Evolutionary conservation across 2,888 invertebrate species (phyloP).

Genomic region (Pterostichus niger): DNA sequence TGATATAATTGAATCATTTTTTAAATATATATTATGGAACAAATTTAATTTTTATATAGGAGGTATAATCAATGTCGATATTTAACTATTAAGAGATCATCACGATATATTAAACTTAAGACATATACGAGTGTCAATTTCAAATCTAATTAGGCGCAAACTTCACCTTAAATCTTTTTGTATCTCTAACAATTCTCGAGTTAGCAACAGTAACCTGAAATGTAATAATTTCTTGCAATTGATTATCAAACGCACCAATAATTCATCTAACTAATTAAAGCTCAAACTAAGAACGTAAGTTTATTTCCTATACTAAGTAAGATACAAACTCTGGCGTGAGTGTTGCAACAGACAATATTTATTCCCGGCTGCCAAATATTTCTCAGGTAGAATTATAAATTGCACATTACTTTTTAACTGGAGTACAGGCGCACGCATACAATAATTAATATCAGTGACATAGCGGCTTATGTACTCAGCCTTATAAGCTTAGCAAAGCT

Average conservation of each 20-base stretch:
- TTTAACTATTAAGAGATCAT: too few relatives aligned
- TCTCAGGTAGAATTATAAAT: constrained; percentile 36
- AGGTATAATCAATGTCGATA: too few relatives aligned
- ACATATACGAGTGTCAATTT: too few relatives aligned
- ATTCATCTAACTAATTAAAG: neutral
- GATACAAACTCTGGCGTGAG: neutral
- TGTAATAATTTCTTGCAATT: neutral
- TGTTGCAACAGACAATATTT: constrained; percentile 44
- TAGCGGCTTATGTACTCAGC: constrained; percentile 32
- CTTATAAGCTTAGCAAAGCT: constrained; percentile 8
- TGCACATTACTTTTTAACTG: constrained; percentile 46
- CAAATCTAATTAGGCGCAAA: too few relatives aligned
- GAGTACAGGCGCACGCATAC: constrained; percentile 29
- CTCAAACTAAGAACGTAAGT: neutral
- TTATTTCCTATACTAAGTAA: constrained; percentile 6
- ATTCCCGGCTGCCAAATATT: constrained; percentile 49
- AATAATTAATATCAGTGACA: constrained; percentile 49
- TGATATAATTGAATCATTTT: too few relatives aligned
- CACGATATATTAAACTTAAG: too few relatives aligned
- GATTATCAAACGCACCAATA: neutral
- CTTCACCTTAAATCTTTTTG: too few relatives aligned
- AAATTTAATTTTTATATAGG: too few relatives aligned
- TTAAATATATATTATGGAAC: too few relatives aligned
- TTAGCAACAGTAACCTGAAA: neutral
- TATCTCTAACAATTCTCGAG: neutral